Base-by-base conservation (phyloP, 2,888 invertebrate species). In the Lordiphosa andalusiaca region DNA sequence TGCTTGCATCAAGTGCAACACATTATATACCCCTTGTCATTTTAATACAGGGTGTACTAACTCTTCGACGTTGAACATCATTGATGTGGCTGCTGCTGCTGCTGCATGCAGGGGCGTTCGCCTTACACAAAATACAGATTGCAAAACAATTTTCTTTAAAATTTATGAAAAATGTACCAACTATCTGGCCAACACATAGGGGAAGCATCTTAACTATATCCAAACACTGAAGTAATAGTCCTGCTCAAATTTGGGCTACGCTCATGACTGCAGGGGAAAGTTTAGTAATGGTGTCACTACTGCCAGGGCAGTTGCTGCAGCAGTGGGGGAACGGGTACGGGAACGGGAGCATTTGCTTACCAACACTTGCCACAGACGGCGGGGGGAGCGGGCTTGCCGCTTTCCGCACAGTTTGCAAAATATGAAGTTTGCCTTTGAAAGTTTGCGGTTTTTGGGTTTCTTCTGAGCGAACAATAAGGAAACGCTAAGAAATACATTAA, bases 321-420 rank as follows among this genome's bases (percentile, higher is more conserved):
- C 35, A 33, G 50, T 13, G 35, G 42, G 19, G n/a, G n/a, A n/a
- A n/a, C n/a, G n/a, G n/a, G n/a, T n/a, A n/a, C n/a, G n/a, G n/a
- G 13, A 42, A 30, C 16, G 16, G 16, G 13, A 42, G 30, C 47
- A 54, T 54, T 54, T 54, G 48, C 48, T 54, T 54, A 47, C 53
- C 38, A 40, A 36, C 44, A 13, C 53, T 30, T 42, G 19, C 52
- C 37, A 30, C 9, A 46, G 46, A 33, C 23, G 13, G 21, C 46
- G 44, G 47, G 36, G 23, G 9, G 33, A 19, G 56, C 39, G 39
- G 53, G 54, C 44, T 37, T 53, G 64, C 66, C 58, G 68, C 76
- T 75, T 75, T 75, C 74, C 74, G 73, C 73, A 73, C 74, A 75
- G 74, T 70, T 75, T 75, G 69, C 73, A 75, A 75, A 75, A 75